Conservation (phyloP, 2,888 invertebrate genomes). For the Strigamia transsilvanica region DNA sequence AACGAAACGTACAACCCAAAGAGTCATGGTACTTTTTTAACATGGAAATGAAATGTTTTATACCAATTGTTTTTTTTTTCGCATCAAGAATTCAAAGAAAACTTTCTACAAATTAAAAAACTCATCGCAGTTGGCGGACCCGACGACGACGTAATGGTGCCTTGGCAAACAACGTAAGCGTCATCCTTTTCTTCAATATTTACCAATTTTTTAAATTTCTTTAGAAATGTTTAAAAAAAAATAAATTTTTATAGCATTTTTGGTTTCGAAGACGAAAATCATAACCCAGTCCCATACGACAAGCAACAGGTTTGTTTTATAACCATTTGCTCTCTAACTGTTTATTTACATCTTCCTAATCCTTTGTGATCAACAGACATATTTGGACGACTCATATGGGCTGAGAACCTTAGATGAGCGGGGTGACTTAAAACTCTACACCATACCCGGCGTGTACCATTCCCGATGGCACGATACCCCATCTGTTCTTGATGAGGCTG, state of each 20-base stretch:
- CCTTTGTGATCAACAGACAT: too few species aligned
- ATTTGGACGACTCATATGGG: background rate
- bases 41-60: background rate
- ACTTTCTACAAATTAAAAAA: constrained; percentile 4
- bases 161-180: constrained; percentile 18
- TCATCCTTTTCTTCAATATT: background rate
- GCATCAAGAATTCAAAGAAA: background rate
- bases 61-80: background rate
- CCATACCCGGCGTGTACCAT: background rate
- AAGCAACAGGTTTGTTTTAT: too few species aligned
- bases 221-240: too few species aligned
- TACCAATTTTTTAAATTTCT: background rate
- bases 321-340: too few species aligned
- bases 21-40: background rate
- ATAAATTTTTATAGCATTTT: background rate
- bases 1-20: constrained; percentile 2
- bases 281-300: background rate
- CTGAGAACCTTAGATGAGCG: background rate
- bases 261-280: background rate
- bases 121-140: constrained; percentile 2
- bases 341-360: too few species aligned
- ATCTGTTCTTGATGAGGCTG: background rate
- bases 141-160: background rate
- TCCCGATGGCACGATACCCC: background rate
- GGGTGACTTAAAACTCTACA: background rate